Base-by-base conservation (phyloP, 2,797 vertebrate genomes). In the Pogoniulus pusillus region DNA sequence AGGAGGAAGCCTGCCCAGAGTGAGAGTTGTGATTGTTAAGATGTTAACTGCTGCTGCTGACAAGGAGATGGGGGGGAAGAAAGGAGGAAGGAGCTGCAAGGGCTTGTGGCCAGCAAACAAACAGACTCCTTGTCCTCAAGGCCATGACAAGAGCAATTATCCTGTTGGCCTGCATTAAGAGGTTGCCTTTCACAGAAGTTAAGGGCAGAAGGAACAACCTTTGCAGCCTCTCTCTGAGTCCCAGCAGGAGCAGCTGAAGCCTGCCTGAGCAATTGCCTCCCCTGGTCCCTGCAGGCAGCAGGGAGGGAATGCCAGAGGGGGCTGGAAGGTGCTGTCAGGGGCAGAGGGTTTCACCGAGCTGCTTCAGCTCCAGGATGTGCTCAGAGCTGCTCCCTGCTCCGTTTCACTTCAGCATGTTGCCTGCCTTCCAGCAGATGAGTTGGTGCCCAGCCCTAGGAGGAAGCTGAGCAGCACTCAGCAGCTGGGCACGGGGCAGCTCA, bases 151-250 rank as follows among this genome's bases (percentile, higher is more conserved):
- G 54, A 80, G 72, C 45, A 34, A 7, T 15, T 9, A 32, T 19
- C 4, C 2, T 1, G 14, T 1, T 57, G 1, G 13, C 1, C 59
- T 2, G 2, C 47, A 54, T 35, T 3, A 4, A 37, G 79, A 59
- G 2, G 3, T 4, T 3, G 34, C 0, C 0, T 32, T 75, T 30
- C 53, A 26, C 59, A 26, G 10, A 24, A 66, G 45, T 5, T 11
- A 15, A 20, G 49, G 34, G 8, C 34, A n/a, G 82, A 26, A n/a
- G 41, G 27, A 59, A 15, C 0, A 7, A 54, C 12, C 34, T 41
- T 8, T 11, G 55, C 24, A 32, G 59, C 16, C n/a, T 34, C 39
- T 14, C 16, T 6, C 4, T 3, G 3, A 39, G 7, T 17, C 7
- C 39, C 19, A 1, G 30, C 0, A 30, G 68, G 51, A 17, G 43